phyloP scores from a whole-genome alignment of 2,797 vertebrate genomes.

The Bovichtus variegatus region DNA sequence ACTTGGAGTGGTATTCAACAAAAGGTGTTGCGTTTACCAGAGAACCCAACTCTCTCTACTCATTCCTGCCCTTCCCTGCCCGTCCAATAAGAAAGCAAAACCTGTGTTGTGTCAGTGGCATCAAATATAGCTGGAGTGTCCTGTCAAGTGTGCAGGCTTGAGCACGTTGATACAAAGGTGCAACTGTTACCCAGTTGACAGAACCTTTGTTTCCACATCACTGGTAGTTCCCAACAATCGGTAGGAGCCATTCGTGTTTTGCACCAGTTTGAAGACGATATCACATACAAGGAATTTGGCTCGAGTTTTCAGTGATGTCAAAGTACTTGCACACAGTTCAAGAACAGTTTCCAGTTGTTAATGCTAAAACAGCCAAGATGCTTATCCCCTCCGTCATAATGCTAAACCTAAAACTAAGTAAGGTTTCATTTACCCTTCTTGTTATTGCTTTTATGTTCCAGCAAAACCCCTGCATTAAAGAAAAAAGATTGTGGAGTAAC shows the following conservation, averaged over 20 bases:
- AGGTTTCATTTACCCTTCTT: neutral
- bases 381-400: neutral
- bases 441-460: neutral
- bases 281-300: neutral
- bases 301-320: neutral
- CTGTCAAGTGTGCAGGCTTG: neutral
- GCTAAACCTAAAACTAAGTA: neutral
- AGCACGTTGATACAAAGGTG: neutral
- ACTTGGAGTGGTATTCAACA: no score
- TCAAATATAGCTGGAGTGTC: constrained; percentile 2
- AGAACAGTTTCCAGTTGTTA: neutral
- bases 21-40: neutral
- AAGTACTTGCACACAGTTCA: neutral
- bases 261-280: neutral
- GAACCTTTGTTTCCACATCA: constrained; percentile 1
- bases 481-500: neutral
- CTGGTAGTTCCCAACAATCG: neutral
- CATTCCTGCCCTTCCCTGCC: neutral
- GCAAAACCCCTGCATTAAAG: constrained; percentile 2
- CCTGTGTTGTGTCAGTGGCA: constrained; percentile 1
- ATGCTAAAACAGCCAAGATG: neutral
- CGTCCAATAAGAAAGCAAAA: neutral
- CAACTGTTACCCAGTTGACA: neutral
- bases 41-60: neutral
- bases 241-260: neutral